phyloP scores from a whole-genome alignment of 92 coral and sea anemone genomes.

The Phenganax subtilis region DNA sequence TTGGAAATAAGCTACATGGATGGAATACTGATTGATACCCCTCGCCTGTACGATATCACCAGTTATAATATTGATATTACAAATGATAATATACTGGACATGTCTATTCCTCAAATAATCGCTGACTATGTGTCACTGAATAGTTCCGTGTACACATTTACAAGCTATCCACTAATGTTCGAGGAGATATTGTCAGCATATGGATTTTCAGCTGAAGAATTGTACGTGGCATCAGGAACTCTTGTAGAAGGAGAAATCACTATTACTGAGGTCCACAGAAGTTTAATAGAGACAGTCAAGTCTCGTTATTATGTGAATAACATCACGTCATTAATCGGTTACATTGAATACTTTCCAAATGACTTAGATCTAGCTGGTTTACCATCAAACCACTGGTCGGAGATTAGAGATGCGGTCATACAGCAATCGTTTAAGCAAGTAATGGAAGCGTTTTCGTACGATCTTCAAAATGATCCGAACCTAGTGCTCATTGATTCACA shows the following conservation, averaged over 20 bases:
- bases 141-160: neutral
- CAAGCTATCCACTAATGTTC: conserved; percentile 15
- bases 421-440: conserved; percentile 25
- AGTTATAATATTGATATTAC: neutral
- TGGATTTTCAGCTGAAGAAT: conserved; percentile 21
- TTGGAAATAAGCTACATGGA: conserved; percentile 17
- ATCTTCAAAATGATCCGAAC: conserved; percentile 9
- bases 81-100: neutral
- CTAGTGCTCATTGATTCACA: neutral
- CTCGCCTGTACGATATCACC: conserved; percentile 11
- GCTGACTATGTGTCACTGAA: neutral
- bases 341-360: neutral
- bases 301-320: conserved; percentile 4
- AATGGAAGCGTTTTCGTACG: conserved; percentile 1
- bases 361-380: neutral
- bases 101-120: conserved; percentile 29
- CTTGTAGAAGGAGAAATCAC: neutral
- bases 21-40: conserved; percentile 25
- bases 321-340: conserved; percentile 4
- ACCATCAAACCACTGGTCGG: conserved; percentile 20
- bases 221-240: neutral
- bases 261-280: conserved; percentile 1
- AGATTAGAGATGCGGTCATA: neutral
- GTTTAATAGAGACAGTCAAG: neutral
- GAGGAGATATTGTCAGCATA: neutral